These are phyloP conservation scores for Anableps anableps DNA, from an alignment of 2,797 vertebrate species.

Conservation along the genomic window DNA sequence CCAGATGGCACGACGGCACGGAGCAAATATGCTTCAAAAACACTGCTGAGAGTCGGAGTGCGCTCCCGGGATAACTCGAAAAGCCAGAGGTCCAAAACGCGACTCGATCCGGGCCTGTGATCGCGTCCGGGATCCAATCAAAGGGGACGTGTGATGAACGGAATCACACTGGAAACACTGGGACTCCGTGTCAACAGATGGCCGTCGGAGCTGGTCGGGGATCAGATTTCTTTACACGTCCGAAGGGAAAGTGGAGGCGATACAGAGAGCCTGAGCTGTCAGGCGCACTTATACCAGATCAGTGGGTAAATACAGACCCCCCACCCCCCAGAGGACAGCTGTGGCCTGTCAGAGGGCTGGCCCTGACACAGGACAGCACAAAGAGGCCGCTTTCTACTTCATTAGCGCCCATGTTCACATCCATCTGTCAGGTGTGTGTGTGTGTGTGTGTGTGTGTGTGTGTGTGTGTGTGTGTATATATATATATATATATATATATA, in stretches of 20 bases:
- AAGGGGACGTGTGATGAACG: slow-evolving; percentile 7
- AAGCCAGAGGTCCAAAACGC: slow-evolving; percentile 19
- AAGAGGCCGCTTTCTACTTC: slow-evolving; percentile 69
- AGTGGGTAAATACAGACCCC: slow-evolving; percentile 38
- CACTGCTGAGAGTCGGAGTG: slow-evolving; percentile 37
- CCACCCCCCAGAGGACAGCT: slow-evolving; percentile 61
- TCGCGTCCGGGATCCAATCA: slow-evolving; percentile 21
- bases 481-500: too few species aligned
- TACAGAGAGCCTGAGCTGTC: slow-evolving; percentile 56
- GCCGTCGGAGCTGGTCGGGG: slow-evolving; percentile 20
- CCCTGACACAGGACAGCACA: slow-evolving; percentile 57
- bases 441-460: too few species aligned
- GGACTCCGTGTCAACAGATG: neutral
- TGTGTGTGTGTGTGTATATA: too few species aligned
- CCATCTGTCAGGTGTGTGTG: too few species aligned
- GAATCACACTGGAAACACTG: slow-evolving; percentile 15
- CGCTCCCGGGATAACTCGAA: slow-evolving; percentile 11
- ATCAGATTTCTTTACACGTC: slow-evolving; percentile 48
- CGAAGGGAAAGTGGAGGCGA: slow-evolving; percentile 54
- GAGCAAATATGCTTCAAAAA: slow-evolving; percentile 54
- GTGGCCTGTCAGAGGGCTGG: slow-evolving; percentile 59
- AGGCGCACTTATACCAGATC: slow-evolving; percentile 44
- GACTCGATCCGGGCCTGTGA: slow-evolving; percentile 34
- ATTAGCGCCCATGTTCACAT: slow-evolving; percentile 71
- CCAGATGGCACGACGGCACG: slow-evolving; percentile 70